Conservation (phyloP, 2,113 vertebrate species). For the Corythaixoides concolor region DNA sequence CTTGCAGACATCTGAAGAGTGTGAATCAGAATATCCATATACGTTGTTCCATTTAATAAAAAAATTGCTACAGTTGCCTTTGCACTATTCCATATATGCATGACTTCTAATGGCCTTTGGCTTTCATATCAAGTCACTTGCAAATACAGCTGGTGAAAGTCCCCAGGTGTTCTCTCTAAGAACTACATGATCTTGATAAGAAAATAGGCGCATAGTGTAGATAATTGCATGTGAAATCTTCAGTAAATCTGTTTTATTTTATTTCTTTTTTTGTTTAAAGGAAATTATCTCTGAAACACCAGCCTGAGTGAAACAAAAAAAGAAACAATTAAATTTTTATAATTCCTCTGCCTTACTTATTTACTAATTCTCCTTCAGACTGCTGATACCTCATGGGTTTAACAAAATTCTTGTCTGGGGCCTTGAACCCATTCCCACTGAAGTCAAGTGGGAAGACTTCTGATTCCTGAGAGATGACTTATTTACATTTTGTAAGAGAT, state of each 20-base stretch:
- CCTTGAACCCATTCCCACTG: neutral
- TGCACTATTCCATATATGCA: neutral
- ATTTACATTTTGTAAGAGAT: neutral
- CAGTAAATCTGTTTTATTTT: neutral
- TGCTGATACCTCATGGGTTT: neutral
- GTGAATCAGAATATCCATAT: neutral
- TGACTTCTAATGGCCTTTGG: neutral
- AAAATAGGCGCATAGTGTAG: neutral
- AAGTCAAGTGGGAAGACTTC: neutral
- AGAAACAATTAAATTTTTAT: neutral
- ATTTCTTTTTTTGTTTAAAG: neutral
- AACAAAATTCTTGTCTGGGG: neutral
- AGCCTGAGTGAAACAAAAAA: rapidly evolving
- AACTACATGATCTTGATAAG: neutral
- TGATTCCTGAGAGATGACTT: neutral
- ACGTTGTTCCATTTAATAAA: neutral
- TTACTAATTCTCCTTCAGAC: neutral
- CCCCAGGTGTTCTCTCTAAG: neutral
- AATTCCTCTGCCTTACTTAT: neutral
- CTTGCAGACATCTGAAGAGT: neutral
- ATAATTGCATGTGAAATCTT: neutral
- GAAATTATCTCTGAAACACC: neutral
- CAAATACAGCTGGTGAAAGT: neutral
- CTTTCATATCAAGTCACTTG: neutral
- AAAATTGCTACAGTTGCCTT: neutral